phyloP scores from a whole-genome alignment of 2,797 vertebrate genomes.

The Cryptoprocta ferox region DNA sequence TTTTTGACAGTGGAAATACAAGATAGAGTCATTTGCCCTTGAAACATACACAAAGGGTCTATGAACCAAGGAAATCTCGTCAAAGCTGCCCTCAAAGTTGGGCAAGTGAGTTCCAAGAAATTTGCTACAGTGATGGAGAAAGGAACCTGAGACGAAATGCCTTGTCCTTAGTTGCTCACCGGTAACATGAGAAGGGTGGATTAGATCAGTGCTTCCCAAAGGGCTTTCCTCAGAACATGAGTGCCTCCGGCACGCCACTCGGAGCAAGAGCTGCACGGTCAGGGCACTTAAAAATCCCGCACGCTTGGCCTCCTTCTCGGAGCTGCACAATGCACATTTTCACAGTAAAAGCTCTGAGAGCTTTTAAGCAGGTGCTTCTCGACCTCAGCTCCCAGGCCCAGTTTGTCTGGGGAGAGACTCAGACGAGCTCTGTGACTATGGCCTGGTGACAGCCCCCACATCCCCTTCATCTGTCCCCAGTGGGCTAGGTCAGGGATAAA shows the following conservation, averaged over 20 bases:
- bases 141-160: background rate
- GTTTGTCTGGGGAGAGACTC: background rate
- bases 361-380: background rate
- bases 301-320: background rate
- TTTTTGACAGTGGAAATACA: constrained; percentile 11
- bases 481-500: background rate
- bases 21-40: background rate
- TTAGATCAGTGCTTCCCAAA: constrained; percentile 9
- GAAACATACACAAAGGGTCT: background rate
- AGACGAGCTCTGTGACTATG: background rate
- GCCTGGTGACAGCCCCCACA: background rate
- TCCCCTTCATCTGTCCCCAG: background rate
- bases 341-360: background rate
- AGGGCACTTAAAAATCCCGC: background rate
- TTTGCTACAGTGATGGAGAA: background rate
- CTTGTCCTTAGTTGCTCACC: background rate
- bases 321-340: background rate
- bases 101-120: constrained; percentile 18
- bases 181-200: background rate
- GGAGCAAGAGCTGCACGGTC: background rate
- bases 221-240: background rate
- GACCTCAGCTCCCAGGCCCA: background rate
- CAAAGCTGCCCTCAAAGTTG: background rate
- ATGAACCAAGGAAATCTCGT: constrained; percentile 18
- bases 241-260: background rate